These are phyloP conservation scores for Platygyra sinensis DNA, from an alignment of 64 coral and sea anemone species.

Conservation along the genomic window DNA sequence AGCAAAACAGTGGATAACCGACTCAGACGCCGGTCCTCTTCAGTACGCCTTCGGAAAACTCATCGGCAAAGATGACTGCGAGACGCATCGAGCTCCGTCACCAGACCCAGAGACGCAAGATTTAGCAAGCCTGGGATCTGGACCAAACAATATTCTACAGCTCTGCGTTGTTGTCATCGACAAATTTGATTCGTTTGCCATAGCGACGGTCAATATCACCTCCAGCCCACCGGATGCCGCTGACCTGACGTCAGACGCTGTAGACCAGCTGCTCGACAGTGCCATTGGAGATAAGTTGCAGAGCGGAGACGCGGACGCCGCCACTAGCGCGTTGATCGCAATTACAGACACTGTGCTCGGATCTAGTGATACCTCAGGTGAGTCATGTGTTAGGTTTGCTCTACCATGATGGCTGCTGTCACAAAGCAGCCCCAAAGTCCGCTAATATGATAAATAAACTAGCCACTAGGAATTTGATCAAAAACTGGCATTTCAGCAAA, in stretches of 20 bases:
- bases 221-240: neutral
- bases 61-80: neutral
- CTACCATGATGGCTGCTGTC: neutral
- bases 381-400: neutral
- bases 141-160: neutral
- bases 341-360: conserved; percentile 4
- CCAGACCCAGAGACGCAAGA: neutral
- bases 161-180: neutral
- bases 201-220: neutral
- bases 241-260: neutral
- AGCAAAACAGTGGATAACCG: neutral
- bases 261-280: neutral
- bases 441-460: too few relatives aligned
- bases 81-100: neutral
- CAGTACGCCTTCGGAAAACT: conserved; percentile 11
- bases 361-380: neutral
- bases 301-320: conserved; percentile 1
- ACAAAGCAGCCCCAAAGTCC: too few relatives aligned
- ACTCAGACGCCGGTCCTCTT: neutral
- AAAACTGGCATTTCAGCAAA: too few relatives aligned
- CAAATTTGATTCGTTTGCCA: conserved; percentile 6
- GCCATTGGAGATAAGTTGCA: neutral
- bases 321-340: neutral
- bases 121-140: neutral
- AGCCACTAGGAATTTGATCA: too few relatives aligned